phyloP scores from a whole-genome alignment of 2,888 invertebrate genomes.

The Nowickia ferox region DNA sequence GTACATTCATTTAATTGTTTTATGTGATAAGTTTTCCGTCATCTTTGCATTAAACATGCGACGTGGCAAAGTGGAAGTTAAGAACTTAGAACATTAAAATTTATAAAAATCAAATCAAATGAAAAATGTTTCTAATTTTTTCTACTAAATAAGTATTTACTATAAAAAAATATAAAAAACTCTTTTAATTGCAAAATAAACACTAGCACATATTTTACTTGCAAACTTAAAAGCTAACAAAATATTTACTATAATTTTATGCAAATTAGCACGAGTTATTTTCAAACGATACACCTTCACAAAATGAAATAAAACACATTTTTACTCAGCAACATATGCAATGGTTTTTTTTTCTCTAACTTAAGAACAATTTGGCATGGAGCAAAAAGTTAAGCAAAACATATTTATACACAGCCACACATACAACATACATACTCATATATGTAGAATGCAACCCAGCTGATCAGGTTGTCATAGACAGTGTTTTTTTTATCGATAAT shows the following conservation, averaged over 20 bases:
- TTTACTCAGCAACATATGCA: slow-evolving; percentile 21
- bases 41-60: too few species aligned
- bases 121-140: too few species aligned
- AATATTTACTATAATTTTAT: slow-evolving; percentile 57
- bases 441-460: neutral
- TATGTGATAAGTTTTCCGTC: too few species aligned
- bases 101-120: too few species aligned
- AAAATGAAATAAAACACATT: slow-evolving; percentile 4
- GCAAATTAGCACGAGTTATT: slow-evolving; percentile 54
- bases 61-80: too few species aligned
- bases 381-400: slow-evolving; percentile 21
- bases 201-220: slow-evolving; percentile 14
- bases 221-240: slow-evolving; percentile 17
- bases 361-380: slow-evolving; percentile 22
- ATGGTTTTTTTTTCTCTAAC: neutral
- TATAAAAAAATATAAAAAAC: neutral
- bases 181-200: slow-evolving; percentile 53
- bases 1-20: too few species aligned
- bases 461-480: neutral
- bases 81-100: too few species aligned
- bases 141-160: neutral
- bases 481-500: neutral
- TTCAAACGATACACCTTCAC: slow-evolving; percentile 51
- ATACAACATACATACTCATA: too few species aligned
- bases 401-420: neutral